Percentiles rank a stretch among this genome's conserved stretches.
Evolutionary conservation across 2,888 invertebrate genomes (phyloP).

Genomic region (Platerodrilus igneus): DNA sequence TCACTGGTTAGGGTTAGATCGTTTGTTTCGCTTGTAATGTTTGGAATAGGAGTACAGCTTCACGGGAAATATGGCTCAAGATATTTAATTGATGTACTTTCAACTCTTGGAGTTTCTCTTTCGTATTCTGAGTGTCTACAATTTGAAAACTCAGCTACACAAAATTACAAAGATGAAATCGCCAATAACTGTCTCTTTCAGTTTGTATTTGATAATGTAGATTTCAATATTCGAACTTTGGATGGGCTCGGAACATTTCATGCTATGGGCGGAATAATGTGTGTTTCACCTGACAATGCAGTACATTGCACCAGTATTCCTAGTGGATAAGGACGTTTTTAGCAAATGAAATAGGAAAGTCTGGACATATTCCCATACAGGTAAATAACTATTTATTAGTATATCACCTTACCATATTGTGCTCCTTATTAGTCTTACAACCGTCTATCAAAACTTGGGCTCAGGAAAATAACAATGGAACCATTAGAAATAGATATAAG

Average conservation of each 20-base stretch:
- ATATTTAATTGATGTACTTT: too few relatives aligned
- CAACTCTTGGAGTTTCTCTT: too few relatives aligned
- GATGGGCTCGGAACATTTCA: constrained; percentile 7
- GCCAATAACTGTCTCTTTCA: not conserved
- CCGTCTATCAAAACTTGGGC: constrained; percentile 7
- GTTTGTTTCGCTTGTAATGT: too few relatives aligned
- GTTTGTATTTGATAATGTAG: too few relatives aligned
- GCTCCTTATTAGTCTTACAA: constrained; percentile 2
- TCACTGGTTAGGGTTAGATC: too few relatives aligned
- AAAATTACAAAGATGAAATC: constrained; percentile 3
- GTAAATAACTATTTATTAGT: constrained; percentile 1
- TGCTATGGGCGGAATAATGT: constrained; percentile 8
- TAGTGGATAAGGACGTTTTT: constrained; percentile 3
- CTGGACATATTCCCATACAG: constrained; percentile 3
- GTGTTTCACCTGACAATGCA: constrained; percentile 5
- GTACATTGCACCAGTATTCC: constrained; percentile 1
- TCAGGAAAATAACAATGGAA: constrained; percentile 6
- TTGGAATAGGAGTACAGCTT: too few relatives aligned
- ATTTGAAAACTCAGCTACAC: constrained; percentile 6
- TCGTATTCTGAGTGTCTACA: constrained; percentile 2
- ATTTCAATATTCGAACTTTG: constrained; percentile 4
- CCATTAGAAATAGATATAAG: too few relatives aligned
- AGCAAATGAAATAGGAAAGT: constrained; percentile 1
- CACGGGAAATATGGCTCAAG: too few relatives aligned
- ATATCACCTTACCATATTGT: constrained; percentile 1